Evolutionary conservation across 2,113 vertebrate genomes (phyloP).

Genomic region (Oreochromis spilurus): DNA sequence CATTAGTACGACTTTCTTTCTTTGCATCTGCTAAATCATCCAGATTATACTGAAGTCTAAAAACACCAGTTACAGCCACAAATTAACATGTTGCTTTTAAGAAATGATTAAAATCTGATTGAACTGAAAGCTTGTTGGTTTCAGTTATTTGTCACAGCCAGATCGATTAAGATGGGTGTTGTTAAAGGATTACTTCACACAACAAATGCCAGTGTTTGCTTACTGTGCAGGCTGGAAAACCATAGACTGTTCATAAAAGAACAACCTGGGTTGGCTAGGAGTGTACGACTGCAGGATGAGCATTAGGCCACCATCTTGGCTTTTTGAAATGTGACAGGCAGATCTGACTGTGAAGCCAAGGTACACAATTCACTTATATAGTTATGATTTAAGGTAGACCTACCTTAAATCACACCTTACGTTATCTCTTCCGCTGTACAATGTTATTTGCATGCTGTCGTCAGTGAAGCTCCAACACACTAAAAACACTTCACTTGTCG

Average conservation of each 20-base stretch:
- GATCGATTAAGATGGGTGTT: neutral
- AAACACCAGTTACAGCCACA: neutral
- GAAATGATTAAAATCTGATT: neutral
- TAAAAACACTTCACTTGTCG: neutral
- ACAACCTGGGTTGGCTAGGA: neutral
- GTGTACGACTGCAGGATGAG: neutral
- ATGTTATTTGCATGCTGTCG: rapidly evolving
- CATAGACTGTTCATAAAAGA: neutral
- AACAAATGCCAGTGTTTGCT: neutral
- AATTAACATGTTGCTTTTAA: rapidly evolving
- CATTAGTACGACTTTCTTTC: neutral
- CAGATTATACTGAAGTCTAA: neutral
- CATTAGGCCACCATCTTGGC: neutral
- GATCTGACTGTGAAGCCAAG: neutral
- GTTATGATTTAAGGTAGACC: neutral
- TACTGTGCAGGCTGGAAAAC: neutral
- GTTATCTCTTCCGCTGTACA: neutral
- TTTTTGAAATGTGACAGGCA: neutral
- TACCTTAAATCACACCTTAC: neutral
- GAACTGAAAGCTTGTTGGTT: neutral
- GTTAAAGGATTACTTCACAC: neutral
- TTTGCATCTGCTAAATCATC: neutral
- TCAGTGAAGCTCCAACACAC: neutral
- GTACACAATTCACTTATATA: neutral
- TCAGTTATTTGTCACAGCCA: neutral